Conservation (phyloP, 2,113 vertebrate species). For the Varanus salvator region DNA sequence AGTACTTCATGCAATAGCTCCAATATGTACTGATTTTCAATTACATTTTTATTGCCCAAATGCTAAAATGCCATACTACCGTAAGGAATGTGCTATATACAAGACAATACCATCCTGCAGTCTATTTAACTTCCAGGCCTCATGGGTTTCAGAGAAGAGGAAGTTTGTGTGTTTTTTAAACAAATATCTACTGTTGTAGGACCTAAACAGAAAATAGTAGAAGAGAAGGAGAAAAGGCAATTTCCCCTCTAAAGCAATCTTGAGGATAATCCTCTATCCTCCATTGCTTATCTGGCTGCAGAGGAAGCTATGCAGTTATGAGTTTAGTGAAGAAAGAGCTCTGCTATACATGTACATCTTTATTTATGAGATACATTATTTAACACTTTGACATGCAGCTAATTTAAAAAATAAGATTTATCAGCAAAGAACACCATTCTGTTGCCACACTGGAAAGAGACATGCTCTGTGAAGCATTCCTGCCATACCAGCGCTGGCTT, state of each 20-base stretch:
- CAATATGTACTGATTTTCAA: neutral
- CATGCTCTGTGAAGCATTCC: neutral
- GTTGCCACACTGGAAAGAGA: constrained; percentile 7
- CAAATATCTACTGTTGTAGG: neutral
- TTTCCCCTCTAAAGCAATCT: constrained; percentile 5
- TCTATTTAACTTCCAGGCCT: neutral
- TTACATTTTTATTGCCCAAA: neutral
- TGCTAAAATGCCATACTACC: neutral
- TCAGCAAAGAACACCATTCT: constrained; percentile 42
- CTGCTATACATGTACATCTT: neutral
- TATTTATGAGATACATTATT: constrained; percentile 58
- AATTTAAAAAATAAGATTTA: constrained; percentile 59
- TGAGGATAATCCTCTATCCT: constrained; percentile 27
- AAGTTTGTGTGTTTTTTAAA: neutral
- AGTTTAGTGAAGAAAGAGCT: constrained; percentile 30
- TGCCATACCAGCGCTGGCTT: constrained; percentile 15
- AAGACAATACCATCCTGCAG: neutral
- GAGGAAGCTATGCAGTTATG: constrained; percentile 42
- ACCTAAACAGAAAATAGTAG: neutral
- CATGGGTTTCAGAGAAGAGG: neutral
- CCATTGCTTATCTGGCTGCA: constrained; percentile 20
- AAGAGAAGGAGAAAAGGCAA: neutral
- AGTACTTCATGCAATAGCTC: neutral
- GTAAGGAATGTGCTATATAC: neutral
- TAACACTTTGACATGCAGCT: constrained; percentile 47